phyloP scores from a whole-genome alignment of 2,888 invertebrate genomes.

The Homarus gammarus region DNA sequence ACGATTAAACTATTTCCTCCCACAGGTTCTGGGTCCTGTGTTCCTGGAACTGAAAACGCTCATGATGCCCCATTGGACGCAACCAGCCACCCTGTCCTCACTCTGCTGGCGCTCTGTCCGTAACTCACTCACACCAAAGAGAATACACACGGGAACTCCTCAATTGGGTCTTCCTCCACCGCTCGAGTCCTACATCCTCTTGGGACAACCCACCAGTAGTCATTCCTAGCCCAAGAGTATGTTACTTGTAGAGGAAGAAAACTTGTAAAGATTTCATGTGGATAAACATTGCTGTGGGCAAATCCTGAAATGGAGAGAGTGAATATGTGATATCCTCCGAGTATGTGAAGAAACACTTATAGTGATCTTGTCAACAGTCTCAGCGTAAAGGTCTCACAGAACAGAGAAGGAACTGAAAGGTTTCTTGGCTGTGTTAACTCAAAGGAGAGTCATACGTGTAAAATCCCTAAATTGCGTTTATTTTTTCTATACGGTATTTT shows the following conservation, averaged over 20 bases:
- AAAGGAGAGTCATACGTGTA: background rate
- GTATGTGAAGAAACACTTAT: background rate
- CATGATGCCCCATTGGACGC: slow-evolving; percentile 67
- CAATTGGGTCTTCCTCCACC: slow-evolving; percentile 57
- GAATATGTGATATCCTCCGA: background rate
- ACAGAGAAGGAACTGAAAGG: slow-evolving; percentile 8
- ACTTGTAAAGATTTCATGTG: background rate
- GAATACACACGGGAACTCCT: slow-evolving; percentile 46
- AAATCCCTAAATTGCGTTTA: background rate
- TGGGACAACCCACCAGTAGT: slow-evolving; percentile 36
- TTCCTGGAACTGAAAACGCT: slow-evolving; percentile 62
- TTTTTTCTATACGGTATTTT: background rate
- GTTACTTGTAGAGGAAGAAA: background rate
- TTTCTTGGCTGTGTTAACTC: slow-evolving; percentile 23
- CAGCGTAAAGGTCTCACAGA: background rate
- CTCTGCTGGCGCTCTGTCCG: slow-evolving; percentile 63
- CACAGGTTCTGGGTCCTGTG: slow-evolving; percentile 49
- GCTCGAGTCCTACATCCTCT: slow-evolving; percentile 55
- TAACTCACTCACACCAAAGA: slow-evolving; percentile 56
- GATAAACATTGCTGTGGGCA: background rate
- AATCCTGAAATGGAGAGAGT: background rate
- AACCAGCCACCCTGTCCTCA: slow-evolving; percentile 49
- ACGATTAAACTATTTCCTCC: too few relatives aligned
- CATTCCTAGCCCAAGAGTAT: slow-evolving; percentile 36
- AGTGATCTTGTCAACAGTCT: background rate